Base-by-base conservation (phyloP, 1,140 invertebrate genomes). In the Phthorimaea operculella region DNA sequence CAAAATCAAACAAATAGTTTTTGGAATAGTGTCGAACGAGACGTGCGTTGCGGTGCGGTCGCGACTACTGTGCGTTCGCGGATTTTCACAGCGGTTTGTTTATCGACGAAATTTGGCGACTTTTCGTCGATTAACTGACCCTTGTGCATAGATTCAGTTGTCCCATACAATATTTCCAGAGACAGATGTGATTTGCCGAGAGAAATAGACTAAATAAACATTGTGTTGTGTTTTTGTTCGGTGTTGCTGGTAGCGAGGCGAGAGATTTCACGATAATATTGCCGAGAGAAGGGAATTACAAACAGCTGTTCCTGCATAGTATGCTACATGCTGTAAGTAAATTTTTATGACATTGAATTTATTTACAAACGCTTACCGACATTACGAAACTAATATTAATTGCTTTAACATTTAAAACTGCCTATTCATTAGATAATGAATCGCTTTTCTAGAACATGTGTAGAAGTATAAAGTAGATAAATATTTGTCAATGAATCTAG, bases 251-350 rank as follows among this genome's bases (percentile, higher is more conserved):
- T 66, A 65, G 64, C 63, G 59, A 64, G 57, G 54, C 62, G 63
- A 65, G 6, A 28, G 21, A 28, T 28, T 69, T 66, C 54, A 55
- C 36, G 44, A 47, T 47, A 47, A 47, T 47, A 52, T 66, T 70
- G 63, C 60, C 61, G 56, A 59, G 64, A 59, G 71, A 68, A 60
- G 61, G 67, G 65, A 72, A 68, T 70, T 75, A 66, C 60, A 74
- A 28, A 72, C 74, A 80, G 72, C 74, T 76, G 74, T 74, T 72
- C 60, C 59, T 67, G 72, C 77, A 76, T 79, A 83, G 77, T 79
- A 83, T 83, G 79, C 76, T 82, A 69, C 72, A 76, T 78, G 76
- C 68, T 80, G 80, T 83, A 68, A 83, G 80, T 82, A 74, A 33
- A 9, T 39, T 49, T 17, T 52, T 51, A n/a, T 39, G 10, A 42